phyloP scores from a whole-genome alignment of 2,888 invertebrate species.

The Periphyllus acericola region DNA sequence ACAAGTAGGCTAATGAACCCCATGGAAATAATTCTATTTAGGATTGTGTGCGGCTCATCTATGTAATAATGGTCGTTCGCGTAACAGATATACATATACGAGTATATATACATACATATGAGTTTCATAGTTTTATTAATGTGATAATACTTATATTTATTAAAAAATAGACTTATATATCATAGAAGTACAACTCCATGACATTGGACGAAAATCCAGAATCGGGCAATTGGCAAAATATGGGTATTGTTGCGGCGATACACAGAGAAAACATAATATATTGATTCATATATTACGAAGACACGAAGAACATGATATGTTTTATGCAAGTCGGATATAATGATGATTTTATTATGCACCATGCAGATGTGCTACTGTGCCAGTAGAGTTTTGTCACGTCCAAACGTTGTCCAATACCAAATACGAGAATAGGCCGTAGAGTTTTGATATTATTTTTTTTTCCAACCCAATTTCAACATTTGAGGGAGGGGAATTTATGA shows the following conservation, averaged over 20 bases:
- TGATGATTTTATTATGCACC: conserved; percentile 47
- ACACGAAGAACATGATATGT: background rate
- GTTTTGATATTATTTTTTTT: conserved; percentile 25
- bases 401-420: background rate
- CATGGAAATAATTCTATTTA: conserved; percentile 35
- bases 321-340: conserved; percentile 26
- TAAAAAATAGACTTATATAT: background rate
- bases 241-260: conserved; percentile 2
- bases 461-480: conserved; percentile 35
- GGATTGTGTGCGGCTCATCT: conserved; percentile 7
- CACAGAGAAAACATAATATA: background rate
- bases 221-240: conserved; percentile 11
- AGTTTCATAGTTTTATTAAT: background rate
- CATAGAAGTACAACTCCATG: background rate
- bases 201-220: conserved; percentile 12
- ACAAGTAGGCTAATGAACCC: conserved; percentile 50
- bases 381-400: conserved; percentile 50
- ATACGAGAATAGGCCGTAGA: conserved; percentile 10
- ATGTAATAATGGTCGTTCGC: background rate
- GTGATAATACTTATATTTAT: background rate
- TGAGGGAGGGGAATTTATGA: conserved; percentile 8
- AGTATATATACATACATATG: background rate
- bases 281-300: background rate
- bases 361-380: conserved; percentile 3
- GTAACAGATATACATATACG: background rate